Evolutionary conservation across 2,797 vertebrate species (phyloP).

Genomic region (Huso huso): DNA sequence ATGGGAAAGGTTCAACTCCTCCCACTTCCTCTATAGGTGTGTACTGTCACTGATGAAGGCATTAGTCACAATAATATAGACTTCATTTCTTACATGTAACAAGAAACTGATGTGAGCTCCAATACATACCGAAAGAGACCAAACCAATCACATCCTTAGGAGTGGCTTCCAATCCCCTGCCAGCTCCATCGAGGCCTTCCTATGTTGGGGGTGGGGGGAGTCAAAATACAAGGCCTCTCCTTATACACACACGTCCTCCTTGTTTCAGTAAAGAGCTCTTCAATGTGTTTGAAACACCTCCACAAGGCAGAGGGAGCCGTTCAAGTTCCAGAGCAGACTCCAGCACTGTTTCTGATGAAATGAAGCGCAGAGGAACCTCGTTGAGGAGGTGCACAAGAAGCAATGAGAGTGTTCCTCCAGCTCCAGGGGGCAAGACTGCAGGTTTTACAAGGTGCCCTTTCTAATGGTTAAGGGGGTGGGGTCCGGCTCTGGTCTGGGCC

Average conservation of each 20-base stretch:
- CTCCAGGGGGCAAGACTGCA: background rate
- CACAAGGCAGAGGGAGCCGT: conserved; percentile 13
- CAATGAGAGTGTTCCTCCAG: background rate
- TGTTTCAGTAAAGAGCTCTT: conserved; percentile 29
- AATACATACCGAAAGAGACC: too few relatives aligned
- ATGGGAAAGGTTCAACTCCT: too few relatives aligned
- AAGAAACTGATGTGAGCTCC: too few relatives aligned
- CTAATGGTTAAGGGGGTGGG: background rate
- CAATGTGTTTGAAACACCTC: conserved; percentile 16
- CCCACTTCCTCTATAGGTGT: too few relatives aligned
- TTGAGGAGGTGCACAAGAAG: background rate
- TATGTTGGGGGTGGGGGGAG: too few relatives aligned
- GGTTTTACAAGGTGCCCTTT: background rate
- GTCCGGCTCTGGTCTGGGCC: background rate
- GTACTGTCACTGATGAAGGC: too few relatives aligned
- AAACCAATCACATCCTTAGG: too few relatives aligned
- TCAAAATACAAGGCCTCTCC: too few relatives aligned
- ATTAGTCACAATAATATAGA: too few relatives aligned
- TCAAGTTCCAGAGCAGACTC: conserved; percentile 10
- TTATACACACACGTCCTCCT: background rate
- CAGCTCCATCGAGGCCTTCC: too few relatives aligned
- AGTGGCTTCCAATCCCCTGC: too few relatives aligned
- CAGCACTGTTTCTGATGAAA: background rate
- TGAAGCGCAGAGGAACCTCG: background rate
- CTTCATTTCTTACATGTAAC: too few relatives aligned